Base-by-base conservation (phyloP, 2,113 vertebrate species). In the Corythornis cristatus region DNA sequence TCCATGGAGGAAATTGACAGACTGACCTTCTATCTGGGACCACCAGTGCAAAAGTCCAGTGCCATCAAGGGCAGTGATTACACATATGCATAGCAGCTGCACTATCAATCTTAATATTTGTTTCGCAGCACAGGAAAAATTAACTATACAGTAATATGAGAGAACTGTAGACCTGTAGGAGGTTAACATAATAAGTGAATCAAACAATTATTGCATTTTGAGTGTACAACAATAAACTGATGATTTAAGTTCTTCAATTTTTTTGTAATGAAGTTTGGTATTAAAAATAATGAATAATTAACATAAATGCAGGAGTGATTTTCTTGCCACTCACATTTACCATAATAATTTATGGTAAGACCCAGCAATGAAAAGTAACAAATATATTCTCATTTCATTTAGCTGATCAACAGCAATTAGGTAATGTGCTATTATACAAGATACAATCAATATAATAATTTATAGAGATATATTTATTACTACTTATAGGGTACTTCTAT, bases 361-460 rank as follows among this genome's bases (percentile, higher is more conserved):
- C 13, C 4, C 1, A 8, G 37, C 61, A 90, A 28, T 60, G 22
- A 81, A 94, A 96, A 89, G 46, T 46, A 85, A 73, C 73, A 95
- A 91, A 95, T 88, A 85, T n/a, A 64, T 90, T 88, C 83, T 85
- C 45, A 60, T 75, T 93, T 88, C 51, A 78, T 81, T 91, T 88
- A 90, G 64, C 76, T 91, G 89, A 94, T 95, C 90, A 96, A 73
- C 33, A 3, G 68, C 68, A 95, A 96, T 96, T 82, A 93, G 64
- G 42, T 93, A 92, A 86, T 81, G 53, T 53, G 66, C 50, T 90
- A 91, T 66, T 83, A 80, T 18, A 83, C 9, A 57, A 93, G 85
- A 83, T 74, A 93, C 46, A 94, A 95, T 96, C 67, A 92, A 89
- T 96, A 85, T n/a, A 90, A 77, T 79, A 81, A 88, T 89, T 94